Base-by-base conservation (phyloP, 2,797 vertebrate species). In the Serranus cabrilla region DNA sequence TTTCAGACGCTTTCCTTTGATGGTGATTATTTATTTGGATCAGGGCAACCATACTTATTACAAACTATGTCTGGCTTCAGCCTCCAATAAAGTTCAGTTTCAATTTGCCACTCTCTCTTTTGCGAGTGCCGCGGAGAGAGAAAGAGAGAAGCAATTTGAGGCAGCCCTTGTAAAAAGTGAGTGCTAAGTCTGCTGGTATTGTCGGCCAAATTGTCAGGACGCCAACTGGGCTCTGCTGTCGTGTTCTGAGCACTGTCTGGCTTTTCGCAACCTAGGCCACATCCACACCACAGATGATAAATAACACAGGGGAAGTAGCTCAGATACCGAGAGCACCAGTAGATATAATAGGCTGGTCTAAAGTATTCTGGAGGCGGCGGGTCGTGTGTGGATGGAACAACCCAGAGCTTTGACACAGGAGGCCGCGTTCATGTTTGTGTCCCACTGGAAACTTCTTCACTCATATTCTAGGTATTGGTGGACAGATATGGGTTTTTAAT, bases 121-220 rank as follows among this genome's bases (percentile, higher is more conserved):
- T 91, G 85, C 82, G 69, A 88, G 77, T 27, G 73, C 80, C 7
- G 64, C 66, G 27, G 76, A 71, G 86, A 87, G 84, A 91, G 87
- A 87, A 78, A 84, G 87, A 65, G 87, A 92, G 86, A 92, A 92
- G 92, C 89, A 92, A 94, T 93, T 94, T 93, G 91, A 92, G 82
- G 88, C 92, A 78, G 88, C 65, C 82, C 86, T 93, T 91, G 89
- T 93, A 94, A 94, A 92, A 90, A 91, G 89, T 91, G 91, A 93
- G 93, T 76, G 88, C 89, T 95, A 95, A 94, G 91, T 92, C 91
- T 89, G 87, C 87, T 91, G 85, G 88, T 88, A 89, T 90, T 93
- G 91, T 92, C 86, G 63, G 94, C 92, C 92, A 95, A 93, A 91
- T 94, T 94, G 93, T 94, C 91, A 85, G 62, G 34, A 83, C 87